Conservation (phyloP, 2,797 vertebrate species). For the Ctenopoma multispine region DNA sequence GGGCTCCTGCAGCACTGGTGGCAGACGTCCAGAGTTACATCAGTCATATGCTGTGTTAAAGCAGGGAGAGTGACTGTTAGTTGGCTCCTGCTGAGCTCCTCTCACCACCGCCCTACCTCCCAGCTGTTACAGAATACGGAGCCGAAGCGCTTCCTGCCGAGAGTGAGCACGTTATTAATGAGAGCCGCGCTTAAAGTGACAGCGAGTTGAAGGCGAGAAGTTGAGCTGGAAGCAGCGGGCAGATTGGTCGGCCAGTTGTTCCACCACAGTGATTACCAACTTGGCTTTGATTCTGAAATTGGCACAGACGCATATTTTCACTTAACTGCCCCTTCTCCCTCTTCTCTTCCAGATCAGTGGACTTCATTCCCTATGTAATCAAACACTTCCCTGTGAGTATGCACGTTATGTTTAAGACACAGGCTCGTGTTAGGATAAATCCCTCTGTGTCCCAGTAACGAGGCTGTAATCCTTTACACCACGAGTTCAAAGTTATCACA, state of each 20-base stretch:
- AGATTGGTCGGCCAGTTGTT: conserved; percentile 64
- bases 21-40: conserved; percentile 61
- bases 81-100: conserved; percentile 75
- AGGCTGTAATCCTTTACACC: background rate
- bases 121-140: conserved; percentile 80
- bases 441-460: background rate
- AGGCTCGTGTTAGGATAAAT: background rate
- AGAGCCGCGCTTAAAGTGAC: conserved; percentile 78
- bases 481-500: too few species aligned
- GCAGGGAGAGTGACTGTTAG: conserved; percentile 57
- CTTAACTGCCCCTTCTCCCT: conserved; percentile 29
- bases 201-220: conserved; percentile 67
- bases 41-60: conserved; percentile 59
- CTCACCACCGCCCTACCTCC: conserved; percentile 69
- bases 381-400: conserved; percentile 89
- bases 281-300: conserved; percentile 39
- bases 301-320: conserved; percentile 53
- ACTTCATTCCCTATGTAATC: conserved; percentile 91
- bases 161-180: conserved; percentile 83
- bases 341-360: conserved; percentile 86
- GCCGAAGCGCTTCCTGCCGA: conserved; percentile 66
- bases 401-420: background rate
- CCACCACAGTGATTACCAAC: conserved; percentile 46
- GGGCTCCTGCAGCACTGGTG: conserved; percentile 14
- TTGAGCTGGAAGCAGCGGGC: conserved; percentile 52